These are phyloP conservation scores for Melopsittacus undulatus DNA, from an alignment of 2,797 vertebrate species.

Conservation along the genomic window DNA sequence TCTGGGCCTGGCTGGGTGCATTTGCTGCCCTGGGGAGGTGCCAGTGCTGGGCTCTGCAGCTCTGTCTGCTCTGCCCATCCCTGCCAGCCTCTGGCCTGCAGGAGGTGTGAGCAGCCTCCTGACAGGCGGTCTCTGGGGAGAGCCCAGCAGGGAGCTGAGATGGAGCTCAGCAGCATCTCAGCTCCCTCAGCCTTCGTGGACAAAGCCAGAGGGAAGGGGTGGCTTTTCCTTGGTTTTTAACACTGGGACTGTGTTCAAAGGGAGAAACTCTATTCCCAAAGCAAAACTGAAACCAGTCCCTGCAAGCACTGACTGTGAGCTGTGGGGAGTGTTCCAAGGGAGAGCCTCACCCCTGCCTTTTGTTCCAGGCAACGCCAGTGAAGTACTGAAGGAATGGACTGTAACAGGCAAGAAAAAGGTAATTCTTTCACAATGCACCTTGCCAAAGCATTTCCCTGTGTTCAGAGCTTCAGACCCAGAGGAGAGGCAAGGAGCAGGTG, in stretches of 20 bases:
- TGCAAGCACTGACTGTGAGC: not conserved
- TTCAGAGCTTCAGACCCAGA: not conserved
- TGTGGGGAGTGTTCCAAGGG: not conserved
- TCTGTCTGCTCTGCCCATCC: not conserved
- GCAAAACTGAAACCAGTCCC: not conserved
- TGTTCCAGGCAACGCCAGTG: conserved; percentile 87
- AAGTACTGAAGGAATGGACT: conserved; percentile 97
- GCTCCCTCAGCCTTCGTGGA: not conserved
- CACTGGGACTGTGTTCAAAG: not conserved
- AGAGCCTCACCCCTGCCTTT: not conserved
- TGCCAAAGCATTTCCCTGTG: not conserved
- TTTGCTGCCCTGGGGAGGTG: not conserved
- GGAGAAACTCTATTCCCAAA: not conserved
- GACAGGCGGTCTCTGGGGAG: not conserved
- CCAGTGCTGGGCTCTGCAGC: not conserved
- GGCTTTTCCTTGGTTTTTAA: not conserved
- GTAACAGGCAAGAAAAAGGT: conserved; percentile 98
- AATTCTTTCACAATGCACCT: not conserved
- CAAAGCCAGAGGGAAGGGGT: not conserved
- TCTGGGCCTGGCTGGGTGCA: not conserved
- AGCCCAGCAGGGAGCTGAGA: not conserved
- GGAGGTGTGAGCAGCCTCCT: not conserved
- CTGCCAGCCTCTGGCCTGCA: not conserved
- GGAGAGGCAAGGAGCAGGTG: not conserved
- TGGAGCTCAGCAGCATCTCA: not conserved